phyloP scores from a whole-genome alignment of 2,113 vertebrate species.

The Gulo gulo region DNA sequence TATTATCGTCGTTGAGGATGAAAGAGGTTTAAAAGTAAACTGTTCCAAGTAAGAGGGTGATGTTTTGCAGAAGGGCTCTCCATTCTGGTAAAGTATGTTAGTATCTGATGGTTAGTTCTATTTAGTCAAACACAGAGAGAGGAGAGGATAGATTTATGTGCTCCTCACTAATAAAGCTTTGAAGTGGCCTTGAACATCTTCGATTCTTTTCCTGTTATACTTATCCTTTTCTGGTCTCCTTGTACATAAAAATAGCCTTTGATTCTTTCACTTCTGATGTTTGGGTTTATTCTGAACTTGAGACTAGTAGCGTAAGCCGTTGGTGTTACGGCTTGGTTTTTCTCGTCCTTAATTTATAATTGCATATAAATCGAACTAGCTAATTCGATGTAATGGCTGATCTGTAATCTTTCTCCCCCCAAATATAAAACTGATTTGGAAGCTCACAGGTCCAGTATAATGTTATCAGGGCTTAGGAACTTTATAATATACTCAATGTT shows the following conservation, averaged over 20 bases:
- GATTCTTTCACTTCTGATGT: not conserved
- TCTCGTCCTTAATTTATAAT: not conserved
- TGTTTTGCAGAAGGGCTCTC: not conserved
- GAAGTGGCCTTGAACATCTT: not conserved
- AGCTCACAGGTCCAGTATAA: not conserved
- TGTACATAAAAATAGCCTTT: not conserved
- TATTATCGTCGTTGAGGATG: not conserved
- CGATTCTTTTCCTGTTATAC: not conserved
- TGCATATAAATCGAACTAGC: too few relatives aligned
- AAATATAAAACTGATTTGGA: not conserved
- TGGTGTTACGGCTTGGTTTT: not conserved
- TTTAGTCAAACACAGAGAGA: not conserved
- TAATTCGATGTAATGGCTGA: not conserved
- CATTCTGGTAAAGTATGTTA: not conserved
- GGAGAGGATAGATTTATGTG: not conserved
- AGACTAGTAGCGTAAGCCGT: not conserved
- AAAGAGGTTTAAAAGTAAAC: not conserved
- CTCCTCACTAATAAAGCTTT: not conserved
- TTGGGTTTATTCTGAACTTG: constrained; percentile 3
- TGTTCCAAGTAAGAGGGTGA: not conserved
- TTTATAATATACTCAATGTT: not conserved
- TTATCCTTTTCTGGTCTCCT: not conserved
- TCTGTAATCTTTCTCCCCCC: not conserved
- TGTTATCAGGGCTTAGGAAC: not conserved
- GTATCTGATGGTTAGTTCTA: not conserved